Base-by-base conservation (phyloP, 2,113 vertebrate species). In the Entomyzon cyanotis region DNA sequence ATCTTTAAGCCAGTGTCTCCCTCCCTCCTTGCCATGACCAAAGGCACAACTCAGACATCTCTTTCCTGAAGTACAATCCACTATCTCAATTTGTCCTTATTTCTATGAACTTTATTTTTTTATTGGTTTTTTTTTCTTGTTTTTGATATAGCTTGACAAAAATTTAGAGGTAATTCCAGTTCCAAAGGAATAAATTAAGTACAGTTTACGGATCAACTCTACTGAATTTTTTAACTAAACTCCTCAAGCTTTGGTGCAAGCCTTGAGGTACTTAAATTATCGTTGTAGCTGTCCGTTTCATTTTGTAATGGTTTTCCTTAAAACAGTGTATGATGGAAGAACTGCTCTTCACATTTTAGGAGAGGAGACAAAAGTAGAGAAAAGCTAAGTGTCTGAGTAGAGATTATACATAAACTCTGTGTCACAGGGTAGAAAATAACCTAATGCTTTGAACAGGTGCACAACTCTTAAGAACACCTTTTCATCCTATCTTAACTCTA, bases 1-100 rank as follows among this genome's bases (percentile, higher is more conserved):
- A 76, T 79, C 90, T 96, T 95, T 86, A 95, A 82, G 70, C 63
- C 80, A 44, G n/a, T 53, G 79, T 56, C 69, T 77, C 9, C 14
- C 28, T 53, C 46, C 47, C 44, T 78, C 31, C 60, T 60, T 96
- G 37, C 50, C 35, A 5, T 58, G 44, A 67, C 39, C 81, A 83
- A 65, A 95, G 49, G 33, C 41, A 68, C 15, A 16, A 20, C 9
- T 70, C 73, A 58, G 47, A 62, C 49, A 70, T 83, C 46, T 79
- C n/a, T 78, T 80, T 79, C 73, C 83, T 62, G 31, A 64, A 82
- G 30, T 44, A 21, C 24, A 83, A 31, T 49, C 46, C 11, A 23
- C 15, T 47, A 19, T 67, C 67, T 58, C 0, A 0, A 78, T 79
- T 91, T 76, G 15, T 10, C 37, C 68, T 59, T 69, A 64, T 82